These are phyloP conservation scores for Oryzias celebensis DNA, from an alignment of 2,113 vertebrate species.

Conservation along the genomic window DNA sequence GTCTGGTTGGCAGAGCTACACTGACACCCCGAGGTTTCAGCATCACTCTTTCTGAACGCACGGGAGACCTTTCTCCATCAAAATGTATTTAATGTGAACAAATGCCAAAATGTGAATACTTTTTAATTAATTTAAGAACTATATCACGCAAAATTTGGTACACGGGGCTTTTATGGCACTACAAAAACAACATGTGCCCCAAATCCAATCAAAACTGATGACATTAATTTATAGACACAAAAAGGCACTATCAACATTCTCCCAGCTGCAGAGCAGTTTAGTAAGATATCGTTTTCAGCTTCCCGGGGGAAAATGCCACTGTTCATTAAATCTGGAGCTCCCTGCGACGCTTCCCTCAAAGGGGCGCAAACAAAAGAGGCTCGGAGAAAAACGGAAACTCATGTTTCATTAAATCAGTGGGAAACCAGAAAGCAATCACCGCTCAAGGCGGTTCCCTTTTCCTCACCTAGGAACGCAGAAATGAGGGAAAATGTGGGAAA, in stretches of 20 bases:
- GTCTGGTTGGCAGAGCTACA: slow-evolving; percentile 28
- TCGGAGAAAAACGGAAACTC: slow-evolving; percentile 37
- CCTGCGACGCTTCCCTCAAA: slow-evolving; percentile 47
- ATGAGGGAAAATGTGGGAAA: background rate
- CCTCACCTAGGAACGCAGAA: slow-evolving; percentile 31
- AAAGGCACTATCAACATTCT: slow-evolving; percentile 44
- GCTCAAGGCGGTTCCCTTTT: slow-evolving; percentile 39
- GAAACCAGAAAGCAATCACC: slow-evolving; percentile 54
- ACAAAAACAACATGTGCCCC: slow-evolving; percentile 3
- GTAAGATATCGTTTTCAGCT: slow-evolving; percentile 58
- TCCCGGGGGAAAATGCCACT: slow-evolving; percentile 42
- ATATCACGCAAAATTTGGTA: background rate
- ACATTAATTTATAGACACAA: slow-evolving; percentile 45
- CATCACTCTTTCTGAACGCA: slow-evolving; percentile 8
- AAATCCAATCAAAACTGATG: slow-evolving; percentile 17
- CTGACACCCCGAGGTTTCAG: slow-evolving; percentile 53
- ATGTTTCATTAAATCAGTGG: slow-evolving; percentile 53
- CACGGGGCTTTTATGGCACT: slow-evolving; percentile 1
- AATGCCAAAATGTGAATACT: background rate
- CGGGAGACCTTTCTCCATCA: no score
- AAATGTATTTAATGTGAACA: no score
- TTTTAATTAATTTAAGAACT: background rate
- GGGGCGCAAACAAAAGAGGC: slow-evolving; percentile 36
- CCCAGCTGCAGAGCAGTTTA: slow-evolving; percentile 23
- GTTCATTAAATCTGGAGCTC: slow-evolving; percentile 49